These are phyloP conservation scores for Archaeoteleia sp. DNA, from an alignment of 2,888 invertebrate species.

Conservation along the genomic window DNA sequence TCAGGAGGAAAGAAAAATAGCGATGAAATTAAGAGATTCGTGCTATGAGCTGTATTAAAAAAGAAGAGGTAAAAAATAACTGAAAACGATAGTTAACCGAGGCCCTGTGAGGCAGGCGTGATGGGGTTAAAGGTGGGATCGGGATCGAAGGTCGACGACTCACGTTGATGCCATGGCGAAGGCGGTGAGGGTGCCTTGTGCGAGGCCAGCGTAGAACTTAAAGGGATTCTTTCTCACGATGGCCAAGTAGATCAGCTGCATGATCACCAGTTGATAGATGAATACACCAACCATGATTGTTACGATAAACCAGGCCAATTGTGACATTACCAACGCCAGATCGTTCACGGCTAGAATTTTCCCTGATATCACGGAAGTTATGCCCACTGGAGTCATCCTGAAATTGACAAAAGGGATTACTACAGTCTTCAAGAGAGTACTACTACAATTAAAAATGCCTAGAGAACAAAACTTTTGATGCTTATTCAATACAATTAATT, in stretches of 20 bases:
- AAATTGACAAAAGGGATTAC: slow-evolving; percentile 34
- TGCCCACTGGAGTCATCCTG: slow-evolving; percentile 87
- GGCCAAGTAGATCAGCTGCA: slow-evolving; percentile 89
- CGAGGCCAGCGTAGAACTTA: slow-evolving; percentile 88
- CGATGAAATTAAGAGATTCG: slow-evolving; percentile 9
- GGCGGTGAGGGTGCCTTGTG: slow-evolving; percentile 90
- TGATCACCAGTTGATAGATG: slow-evolving; percentile 88
- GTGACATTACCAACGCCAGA: slow-evolving; percentile 77
- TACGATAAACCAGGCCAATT: slow-evolving; percentile 81
- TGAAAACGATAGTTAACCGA: slow-evolving; percentile 58
- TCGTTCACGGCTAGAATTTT: slow-evolving; percentile 84
- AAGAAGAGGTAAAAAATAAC: slow-evolving; percentile 9
- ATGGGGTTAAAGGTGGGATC: slow-evolving; percentile 65
- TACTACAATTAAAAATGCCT: no score
- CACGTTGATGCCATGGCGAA: slow-evolving; percentile 94
- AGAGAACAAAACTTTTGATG: no score
- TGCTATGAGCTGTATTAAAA: slow-evolving; percentile 2
- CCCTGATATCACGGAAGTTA: slow-evolving; percentile 89
- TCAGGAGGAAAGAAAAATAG: slow-evolving; percentile 1
- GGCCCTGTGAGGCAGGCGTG: slow-evolving; percentile 71
- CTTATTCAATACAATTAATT: no score
- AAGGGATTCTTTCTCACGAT: slow-evolving; percentile 89
- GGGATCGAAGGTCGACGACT: slow-evolving; percentile 76
- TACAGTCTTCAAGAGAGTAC: no score
- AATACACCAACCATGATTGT: slow-evolving; percentile 89